Evolutionary conservation across 2,797 vertebrate genomes (phyloP).

Genomic region (Falco berigora): DNA sequence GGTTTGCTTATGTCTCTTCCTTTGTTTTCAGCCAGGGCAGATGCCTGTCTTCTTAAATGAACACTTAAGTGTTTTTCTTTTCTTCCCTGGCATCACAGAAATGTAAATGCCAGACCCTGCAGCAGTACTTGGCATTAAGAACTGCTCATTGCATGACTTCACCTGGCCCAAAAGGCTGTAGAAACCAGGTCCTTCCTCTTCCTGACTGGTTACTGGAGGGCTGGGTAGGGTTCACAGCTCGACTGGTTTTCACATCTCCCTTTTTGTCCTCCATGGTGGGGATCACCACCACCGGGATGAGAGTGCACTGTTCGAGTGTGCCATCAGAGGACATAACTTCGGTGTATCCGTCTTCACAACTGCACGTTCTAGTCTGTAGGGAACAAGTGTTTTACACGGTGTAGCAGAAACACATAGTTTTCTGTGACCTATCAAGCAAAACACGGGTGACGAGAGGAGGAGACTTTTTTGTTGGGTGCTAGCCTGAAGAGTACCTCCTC

Average conservation of each 20-base stretch:
- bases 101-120: background rate
- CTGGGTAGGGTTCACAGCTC: constrained; percentile 88
- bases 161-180: constrained; percentile 97
- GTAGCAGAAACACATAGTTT: background rate
- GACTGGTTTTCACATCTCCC: constrained; percentile 92
- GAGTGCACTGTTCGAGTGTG: constrained; percentile 88
- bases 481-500: background rate
- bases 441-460: background rate
- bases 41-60: background rate
- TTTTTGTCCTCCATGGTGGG: constrained; percentile 88
- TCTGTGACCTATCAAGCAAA: background rate
- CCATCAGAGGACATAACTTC: constrained; percentile 88
- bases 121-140: background rate
- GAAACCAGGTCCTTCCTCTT: constrained; percentile 93
- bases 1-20: background rate
- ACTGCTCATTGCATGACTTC: constrained; percentile 57
- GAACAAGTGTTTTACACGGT: constrained; percentile 44
- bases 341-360: constrained; percentile 92
- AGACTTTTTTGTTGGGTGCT: background rate
- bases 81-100: background rate
- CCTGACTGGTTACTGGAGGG: constrained; percentile 81
- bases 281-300: constrained; percentile 90
- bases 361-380: constrained; percentile 81
- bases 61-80: background rate
- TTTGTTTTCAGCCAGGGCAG: background rate